Percentiles rank a stretch among this genome's conserved stretches.
phyloP scores from a whole-genome alignment of 2,113 vertebrate species.

The Psilopogon haemacephalus region DNA sequence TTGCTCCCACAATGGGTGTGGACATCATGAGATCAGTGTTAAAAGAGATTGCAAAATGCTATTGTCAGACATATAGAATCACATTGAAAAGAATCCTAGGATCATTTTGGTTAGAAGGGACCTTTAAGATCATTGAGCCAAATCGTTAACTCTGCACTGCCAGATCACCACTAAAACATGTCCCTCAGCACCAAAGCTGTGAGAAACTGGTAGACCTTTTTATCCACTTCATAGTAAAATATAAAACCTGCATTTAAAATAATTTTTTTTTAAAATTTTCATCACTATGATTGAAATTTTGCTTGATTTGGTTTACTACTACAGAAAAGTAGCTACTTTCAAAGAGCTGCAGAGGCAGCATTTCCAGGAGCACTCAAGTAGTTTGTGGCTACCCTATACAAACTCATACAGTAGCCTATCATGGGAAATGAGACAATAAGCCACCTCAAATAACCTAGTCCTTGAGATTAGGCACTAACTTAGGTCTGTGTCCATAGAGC shows the following conservation, averaged over 20 bases:
- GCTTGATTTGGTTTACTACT: not conserved
- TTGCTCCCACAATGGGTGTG: not conserved
- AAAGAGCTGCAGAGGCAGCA: not conserved
- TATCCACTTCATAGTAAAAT: not conserved
- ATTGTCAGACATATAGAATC: not conserved
- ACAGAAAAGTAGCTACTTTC: not conserved
- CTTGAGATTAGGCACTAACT: not conserved
- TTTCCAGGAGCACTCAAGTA: not conserved
- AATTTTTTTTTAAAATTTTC: not conserved
- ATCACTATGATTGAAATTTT: not conserved
- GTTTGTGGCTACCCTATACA: not conserved
- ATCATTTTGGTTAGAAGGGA: too few relatives aligned
- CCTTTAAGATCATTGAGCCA: too few relatives aligned
- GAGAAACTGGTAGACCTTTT: not conserved
- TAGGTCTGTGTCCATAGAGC: rapidly evolving
- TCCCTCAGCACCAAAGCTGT: too few relatives aligned
- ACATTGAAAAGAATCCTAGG: not conserved
- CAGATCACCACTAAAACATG: too few relatives aligned
- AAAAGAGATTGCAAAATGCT: slow-evolving; percentile 16
- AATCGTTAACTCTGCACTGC: too few relatives aligned
- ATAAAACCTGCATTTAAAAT: not conserved
- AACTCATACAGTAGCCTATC: not conserved
- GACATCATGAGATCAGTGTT: not conserved
- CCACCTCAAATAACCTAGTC: not conserved
- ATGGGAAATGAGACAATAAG: not conserved